Evolutionary conservation across 2,797 vertebrate species (phyloP).

Genomic region (Squalus acanthias): DNA sequence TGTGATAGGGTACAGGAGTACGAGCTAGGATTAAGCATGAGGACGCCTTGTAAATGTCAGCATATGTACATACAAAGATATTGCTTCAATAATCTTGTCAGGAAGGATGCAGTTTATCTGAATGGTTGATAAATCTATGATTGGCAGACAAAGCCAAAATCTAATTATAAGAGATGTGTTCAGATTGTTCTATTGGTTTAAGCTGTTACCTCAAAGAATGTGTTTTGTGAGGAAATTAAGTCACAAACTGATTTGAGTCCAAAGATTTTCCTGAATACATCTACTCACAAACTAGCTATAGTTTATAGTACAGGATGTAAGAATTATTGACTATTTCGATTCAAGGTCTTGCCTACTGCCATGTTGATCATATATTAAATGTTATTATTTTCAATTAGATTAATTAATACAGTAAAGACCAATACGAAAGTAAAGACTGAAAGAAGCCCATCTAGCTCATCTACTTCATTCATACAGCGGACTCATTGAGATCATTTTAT

Average conservation of each 20-base stretch:
- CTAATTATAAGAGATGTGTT: slow-evolving; percentile 30
- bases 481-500: not conserved
- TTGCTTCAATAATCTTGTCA: slow-evolving; percentile 37
- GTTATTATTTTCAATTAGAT: slow-evolving; percentile 6
- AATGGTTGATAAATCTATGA: slow-evolving; percentile 34
- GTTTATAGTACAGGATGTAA: not conserved
- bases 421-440: not conserved
- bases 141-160: slow-evolving; percentile 35
- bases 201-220: not conserved
- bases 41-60: slow-evolving; percentile 35
- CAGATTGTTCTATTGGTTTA: not conserved
- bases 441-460: no score
- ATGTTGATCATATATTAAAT: not conserved
- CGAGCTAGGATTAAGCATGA: slow-evolving; percentile 34
- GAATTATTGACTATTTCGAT: slow-evolving; percentile 9
- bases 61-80: slow-evolving; percentile 37
- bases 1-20: slow-evolving; percentile 32
- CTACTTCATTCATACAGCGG: not conserved
- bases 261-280: not conserved
- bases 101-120: slow-evolving; percentile 34
- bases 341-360: not conserved
- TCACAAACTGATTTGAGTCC: not conserved
- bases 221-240: slow-evolving; percentile 8
- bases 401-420: not conserved
- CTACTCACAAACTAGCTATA: not conserved